Evolutionary conservation across 2,113 vertebrate genomes (phyloP).

Genomic region (Esox niger): DNA sequence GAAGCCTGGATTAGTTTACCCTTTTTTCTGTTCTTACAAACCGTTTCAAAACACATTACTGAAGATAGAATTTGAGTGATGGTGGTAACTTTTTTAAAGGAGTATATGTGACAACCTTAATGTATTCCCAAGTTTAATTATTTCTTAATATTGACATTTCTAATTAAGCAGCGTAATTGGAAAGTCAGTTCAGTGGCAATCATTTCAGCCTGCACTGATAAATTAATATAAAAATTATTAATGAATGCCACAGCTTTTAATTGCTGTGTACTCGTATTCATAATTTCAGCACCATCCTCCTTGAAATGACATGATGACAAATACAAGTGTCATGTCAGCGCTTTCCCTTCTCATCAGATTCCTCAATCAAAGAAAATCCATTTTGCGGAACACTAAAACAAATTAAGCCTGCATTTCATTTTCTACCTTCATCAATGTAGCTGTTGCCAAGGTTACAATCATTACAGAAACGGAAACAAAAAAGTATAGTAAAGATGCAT

Average conservation of each 20-base stretch:
- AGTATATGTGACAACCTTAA: constrained; percentile 68
- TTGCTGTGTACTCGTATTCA: constrained; percentile 70
- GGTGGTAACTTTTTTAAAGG: constrained; percentile 51
- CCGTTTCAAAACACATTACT: constrained; percentile 47
- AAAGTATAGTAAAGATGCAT: constrained; percentile 52
- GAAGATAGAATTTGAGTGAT: constrained; percentile 57
- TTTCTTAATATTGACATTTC: constrained; percentile 80
- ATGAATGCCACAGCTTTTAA: constrained; percentile 75
- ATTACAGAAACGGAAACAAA: constrained; percentile 58
- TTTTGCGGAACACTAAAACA: constrained; percentile 69
- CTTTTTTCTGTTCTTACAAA: constrained; percentile 23
- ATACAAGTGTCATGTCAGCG: constrained; percentile 74
- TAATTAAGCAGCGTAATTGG: constrained; percentile 78
- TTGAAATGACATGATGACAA: constrained; percentile 75
- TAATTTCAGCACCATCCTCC: constrained; percentile 74
- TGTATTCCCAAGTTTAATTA: constrained; percentile 72
- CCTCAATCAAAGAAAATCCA: constrained; percentile 75
- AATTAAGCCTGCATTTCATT: constrained; percentile 74
- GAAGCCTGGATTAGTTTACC: neutral
- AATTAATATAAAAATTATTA: constrained; percentile 78
- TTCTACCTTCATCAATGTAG: constrained; percentile 71
- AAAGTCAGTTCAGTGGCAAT: constrained; percentile 69
- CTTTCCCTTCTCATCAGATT: constrained; percentile 65
- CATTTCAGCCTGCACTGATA: constrained; percentile 66
- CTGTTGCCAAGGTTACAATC: constrained; percentile 72